Base-by-base conservation (phyloP, 2,888 invertebrate genomes). In the Ophion costatus region DNA sequence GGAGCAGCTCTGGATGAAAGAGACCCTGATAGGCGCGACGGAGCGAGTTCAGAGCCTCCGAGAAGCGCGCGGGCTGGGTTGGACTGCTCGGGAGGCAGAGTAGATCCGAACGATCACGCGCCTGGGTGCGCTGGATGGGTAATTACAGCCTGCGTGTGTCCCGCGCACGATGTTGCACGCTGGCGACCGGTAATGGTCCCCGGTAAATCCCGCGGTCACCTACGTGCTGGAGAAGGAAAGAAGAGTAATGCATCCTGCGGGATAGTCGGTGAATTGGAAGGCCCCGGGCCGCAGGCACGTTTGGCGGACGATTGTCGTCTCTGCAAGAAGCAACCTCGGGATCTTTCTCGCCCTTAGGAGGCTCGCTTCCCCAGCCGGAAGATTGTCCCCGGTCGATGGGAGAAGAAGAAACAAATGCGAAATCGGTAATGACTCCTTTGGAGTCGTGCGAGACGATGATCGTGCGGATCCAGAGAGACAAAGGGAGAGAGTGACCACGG, bases 401-500 rank as follows among this genome's bases (percentile, higher is more conserved):
- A 64, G 51, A 14, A 51, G 51, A 17, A 51, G 14, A 17, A 45
- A 45, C 11, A 70, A 74, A 71, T 87, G 84, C 74, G 74, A 88
- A 89, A 89, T 89, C 87, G 88, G 88, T 89, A 89, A 89, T 89
- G 42, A 86, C 71, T 70, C 64, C 67, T 69, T 57, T 38, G 56
- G 74, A 77, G 82, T 88, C 89, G 88, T 89, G 88, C 88, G 87
- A 86, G 86, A 87, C 88, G 84, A 61, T 66, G 80, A 66, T 76
- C 63, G 84, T 57, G 51, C 67, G 59, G 14, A 33, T 56, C 57
- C 57, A 29, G 29, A 29, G 29, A 29, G 45, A 73, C 67, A 22
- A 20, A 66, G 45, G 10, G 59, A 56, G 24, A 45, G 56, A 22
- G 29, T 29, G 70, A 57, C 77, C 69, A n/a, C n/a, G 63, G 66